phyloP scores from a whole-genome alignment of 1,140 invertebrate species.

The Radopholus similis region DNA sequence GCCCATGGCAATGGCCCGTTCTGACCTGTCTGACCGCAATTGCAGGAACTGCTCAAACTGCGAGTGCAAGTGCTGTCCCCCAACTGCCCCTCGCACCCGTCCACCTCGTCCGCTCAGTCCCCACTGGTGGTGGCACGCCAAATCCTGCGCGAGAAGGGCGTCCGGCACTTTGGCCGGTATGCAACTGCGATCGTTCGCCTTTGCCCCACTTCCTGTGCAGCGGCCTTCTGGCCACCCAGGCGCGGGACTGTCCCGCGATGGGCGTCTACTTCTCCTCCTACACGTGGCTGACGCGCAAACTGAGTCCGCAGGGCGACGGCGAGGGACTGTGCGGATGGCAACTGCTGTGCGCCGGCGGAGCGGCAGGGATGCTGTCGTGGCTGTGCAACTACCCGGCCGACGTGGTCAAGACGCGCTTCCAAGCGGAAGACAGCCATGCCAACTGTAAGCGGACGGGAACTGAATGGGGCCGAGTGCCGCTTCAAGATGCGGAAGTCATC shows the following conservation, averaged over 20 bases:
- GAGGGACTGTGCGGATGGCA: conserved; percentile 40
- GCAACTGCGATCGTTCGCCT: too few relatives aligned
- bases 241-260: conserved; percentile 71
- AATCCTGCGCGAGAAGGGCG: conserved; percentile 66
- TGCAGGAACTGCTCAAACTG: conserved; percentile 82
- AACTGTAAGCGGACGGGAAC: conserved; percentile 11
- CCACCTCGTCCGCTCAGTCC: neutral
- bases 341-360: conserved; percentile 53
- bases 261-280: conserved; percentile 73
- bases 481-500: conserved; percentile 66
- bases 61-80: conserved; percentile 70
- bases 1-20: conserved; percentile 68
- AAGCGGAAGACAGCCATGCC: conserved; percentile 69
- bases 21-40: conserved; percentile 73
- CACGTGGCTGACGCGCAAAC: conserved; percentile 66
- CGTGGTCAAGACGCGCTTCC: conserved; percentile 80
- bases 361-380: conserved; percentile 70
- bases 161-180: conserved; percentile 61
- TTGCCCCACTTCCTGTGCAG: conserved; percentile 64
- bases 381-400: conserved; percentile 79
- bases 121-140: conserved; percentile 51
- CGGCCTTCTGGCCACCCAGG: conserved; percentile 72
- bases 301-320: conserved; percentile 48
- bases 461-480: conserved; percentile 50
- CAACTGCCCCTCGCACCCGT: neutral